These are phyloP conservation scores for Deroplatys truncata DNA, from an alignment of 2,888 invertebrate species.

Conservation along the genomic window DNA sequence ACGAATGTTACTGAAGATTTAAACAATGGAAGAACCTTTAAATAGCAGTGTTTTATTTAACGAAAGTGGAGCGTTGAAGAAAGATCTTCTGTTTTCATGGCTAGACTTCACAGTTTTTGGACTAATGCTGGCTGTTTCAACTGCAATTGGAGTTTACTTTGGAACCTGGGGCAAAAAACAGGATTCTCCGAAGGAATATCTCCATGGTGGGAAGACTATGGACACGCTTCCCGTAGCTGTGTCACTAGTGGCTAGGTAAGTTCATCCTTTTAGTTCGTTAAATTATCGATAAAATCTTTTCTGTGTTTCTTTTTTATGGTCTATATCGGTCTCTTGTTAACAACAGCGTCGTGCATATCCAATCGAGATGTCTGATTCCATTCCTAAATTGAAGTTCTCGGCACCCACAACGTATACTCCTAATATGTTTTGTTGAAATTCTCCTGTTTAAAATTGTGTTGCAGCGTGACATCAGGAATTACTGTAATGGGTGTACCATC, in stretches of 20 bases:
- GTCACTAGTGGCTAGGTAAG: constrained; percentile 52
- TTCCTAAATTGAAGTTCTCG: no score
- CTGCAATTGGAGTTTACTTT: constrained; percentile 56
- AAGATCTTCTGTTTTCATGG: constrained; percentile 46
- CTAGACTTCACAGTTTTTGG: constrained; percentile 54
- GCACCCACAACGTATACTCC: no score
- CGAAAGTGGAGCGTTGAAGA: background rate
- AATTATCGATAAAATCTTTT: no score
- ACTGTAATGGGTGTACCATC: constrained; percentile 70
- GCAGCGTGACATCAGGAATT: constrained; percentile 69
- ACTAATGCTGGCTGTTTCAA: constrained; percentile 50
- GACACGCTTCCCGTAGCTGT: constrained; percentile 67
- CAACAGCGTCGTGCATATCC: no score
- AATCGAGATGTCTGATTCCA: no score
- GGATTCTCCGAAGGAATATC: constrained; percentile 62
- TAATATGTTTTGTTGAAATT: no score
- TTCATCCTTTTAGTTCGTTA: background rate
- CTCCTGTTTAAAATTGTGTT: constrained; percentile 30
- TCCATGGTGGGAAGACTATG: constrained; percentile 70
- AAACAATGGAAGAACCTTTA: background rate
- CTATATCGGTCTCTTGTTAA: no score
- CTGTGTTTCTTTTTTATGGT: no score
- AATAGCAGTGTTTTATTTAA: background rate
- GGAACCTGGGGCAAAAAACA: constrained; percentile 53
- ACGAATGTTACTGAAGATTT: no score